These are phyloP conservation scores for Ephydatia muelleri DNA, from an alignment of 37 sponge, comb jelly and placozoan genomes.

Conservation along the genomic window DNA sequence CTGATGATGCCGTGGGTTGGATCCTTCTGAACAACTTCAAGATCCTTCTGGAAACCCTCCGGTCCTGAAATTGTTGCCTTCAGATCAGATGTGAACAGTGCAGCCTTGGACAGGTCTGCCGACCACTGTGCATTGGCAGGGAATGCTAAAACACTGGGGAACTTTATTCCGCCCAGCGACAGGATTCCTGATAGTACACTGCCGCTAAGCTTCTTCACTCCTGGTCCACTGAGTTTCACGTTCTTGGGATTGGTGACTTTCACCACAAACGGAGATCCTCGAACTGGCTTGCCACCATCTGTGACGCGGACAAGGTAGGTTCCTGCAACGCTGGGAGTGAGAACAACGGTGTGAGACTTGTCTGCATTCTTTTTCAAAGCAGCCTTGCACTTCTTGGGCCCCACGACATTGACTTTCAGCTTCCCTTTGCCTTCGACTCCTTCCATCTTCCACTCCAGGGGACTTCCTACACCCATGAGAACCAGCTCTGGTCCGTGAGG, in stretches of 20 bases:
- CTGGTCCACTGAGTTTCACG: neutral
- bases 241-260: constrained; percentile 10
- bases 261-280: constrained; percentile 28
- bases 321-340: neutral
- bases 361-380: neutral
- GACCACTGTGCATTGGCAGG: neutral
- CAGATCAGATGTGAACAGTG: neutral
- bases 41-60: neutral
- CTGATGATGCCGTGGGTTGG: neutral
- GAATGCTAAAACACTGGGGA: neutral
- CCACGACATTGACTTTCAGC: neutral
- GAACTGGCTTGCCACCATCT: constrained; percentile 19
- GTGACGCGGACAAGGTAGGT: neutral
- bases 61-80: neutral
- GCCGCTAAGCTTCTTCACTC: neutral
- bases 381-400: neutral
- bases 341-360: neutral
- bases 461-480: neutral
- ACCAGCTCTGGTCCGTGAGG: neutral
- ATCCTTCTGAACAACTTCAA: neutral
- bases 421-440: neutral
- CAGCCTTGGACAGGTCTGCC: neutral
- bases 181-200: neutral
- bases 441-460: neutral
- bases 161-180: neutral